Evolutionary conservation across 2,888 invertebrate genomes (phyloP), one percentile per base, ranked within the genome.

Genomic region (Petrophora chlorosata): DNA sequence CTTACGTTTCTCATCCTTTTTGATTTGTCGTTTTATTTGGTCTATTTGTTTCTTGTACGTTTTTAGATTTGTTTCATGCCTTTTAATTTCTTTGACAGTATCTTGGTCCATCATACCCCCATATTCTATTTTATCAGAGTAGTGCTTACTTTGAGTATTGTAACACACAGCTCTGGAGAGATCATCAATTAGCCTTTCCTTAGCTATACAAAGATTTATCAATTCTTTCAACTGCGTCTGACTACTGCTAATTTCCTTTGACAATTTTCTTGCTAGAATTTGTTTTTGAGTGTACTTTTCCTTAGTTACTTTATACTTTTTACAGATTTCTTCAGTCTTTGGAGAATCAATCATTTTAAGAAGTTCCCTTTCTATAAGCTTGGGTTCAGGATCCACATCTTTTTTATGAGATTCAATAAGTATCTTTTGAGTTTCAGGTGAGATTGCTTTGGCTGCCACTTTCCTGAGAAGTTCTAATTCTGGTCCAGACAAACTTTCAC

Each of bases 1-100:
- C 66, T 93, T 94, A 5, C 93, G 85, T 69, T 95, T 94, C 60
- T 94, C 94, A 61, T 96, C 95, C 65, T 94, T 94, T 59, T 93
- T 93, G 12, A 95, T 91, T 65, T 94, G 93, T 67, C 94, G 93
- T 70, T 94, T 94, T 34, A 95, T 82, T 68, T 94, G 94, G 38
- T 95, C 95, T 70, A 95, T 92, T 72, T 95, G 94, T 67, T 94
- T 94, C 67, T 94, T 94, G 0, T 95, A 95, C 4, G 93, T 92
- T 67, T 94, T 93, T 2, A 96, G 81, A 61, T 94, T 95, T 51
- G 92, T 93, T 72, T 95, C 94, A 56, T 95, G 88, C 67, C 95
- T 94, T 63, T 93, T 91, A 5, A 95, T 92, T 70, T 94, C 95
- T 69, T 93, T 92, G 0, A 90, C 78, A 46, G 90, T 90, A 63